phyloP scores from a whole-genome alignment of 2,797 vertebrate species.

The Manis crassicaudata region DNA sequence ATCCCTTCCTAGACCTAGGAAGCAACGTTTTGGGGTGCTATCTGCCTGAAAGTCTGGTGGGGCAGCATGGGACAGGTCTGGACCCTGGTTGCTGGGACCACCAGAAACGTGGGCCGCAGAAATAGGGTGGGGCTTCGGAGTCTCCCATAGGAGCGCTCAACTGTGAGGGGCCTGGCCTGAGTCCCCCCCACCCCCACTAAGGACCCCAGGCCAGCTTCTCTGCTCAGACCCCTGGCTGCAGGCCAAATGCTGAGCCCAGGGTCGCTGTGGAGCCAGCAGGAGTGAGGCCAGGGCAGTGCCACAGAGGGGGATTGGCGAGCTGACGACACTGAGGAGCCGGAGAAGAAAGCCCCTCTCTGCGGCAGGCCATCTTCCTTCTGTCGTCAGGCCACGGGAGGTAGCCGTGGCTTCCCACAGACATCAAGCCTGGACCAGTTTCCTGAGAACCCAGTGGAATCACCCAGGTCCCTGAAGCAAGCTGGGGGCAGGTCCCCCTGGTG shows the following conservation, averaged over 20 bases:
- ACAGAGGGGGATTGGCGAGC: neutral
- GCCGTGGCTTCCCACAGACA: neutral
- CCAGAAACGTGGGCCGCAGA: neutral
- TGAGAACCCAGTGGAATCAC: neutral
- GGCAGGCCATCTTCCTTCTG: neutral
- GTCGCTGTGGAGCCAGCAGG: too few relatives aligned
- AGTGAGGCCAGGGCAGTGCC: too few relatives aligned
- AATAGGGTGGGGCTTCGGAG: neutral
- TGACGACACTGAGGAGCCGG: neutral
- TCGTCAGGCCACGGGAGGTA: neutral
- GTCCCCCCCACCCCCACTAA: neutral
- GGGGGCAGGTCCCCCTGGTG: neutral
- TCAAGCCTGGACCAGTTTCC: neutral
- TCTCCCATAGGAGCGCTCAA: neutral
- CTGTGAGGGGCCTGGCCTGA: neutral
- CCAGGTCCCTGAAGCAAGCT: neutral
- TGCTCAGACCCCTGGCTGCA: neutral
- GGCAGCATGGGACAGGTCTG: neutral
- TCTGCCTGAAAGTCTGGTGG: accelerated
- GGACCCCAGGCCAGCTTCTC: too few relatives aligned
- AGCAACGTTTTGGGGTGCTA: neutral
- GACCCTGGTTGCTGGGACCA: neutral
- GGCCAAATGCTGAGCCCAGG: neutral
- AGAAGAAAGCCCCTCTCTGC: neutral
- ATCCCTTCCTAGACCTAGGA: neutral